phyloP scores from a whole-genome alignment of 2,797 vertebrate genomes.

The Muscicapa comitata region DNA sequence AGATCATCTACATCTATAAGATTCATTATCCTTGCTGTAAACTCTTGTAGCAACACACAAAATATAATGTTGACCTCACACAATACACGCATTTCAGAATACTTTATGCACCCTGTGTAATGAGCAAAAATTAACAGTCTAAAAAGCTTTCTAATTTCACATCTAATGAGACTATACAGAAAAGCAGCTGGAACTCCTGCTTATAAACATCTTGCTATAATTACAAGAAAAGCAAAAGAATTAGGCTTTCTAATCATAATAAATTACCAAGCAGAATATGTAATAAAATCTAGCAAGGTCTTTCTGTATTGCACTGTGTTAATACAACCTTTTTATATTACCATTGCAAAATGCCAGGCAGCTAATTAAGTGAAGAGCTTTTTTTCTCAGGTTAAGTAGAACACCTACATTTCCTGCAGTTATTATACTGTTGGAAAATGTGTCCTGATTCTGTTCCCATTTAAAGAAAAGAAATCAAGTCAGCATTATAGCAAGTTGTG shows the following conservation, averaged over 20 bases:
- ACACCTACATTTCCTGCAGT: conserved; percentile 10
- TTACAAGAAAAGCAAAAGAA: conserved; percentile 40
- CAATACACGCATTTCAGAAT: not conserved
- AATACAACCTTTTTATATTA: not conserved
- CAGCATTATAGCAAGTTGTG: not conserved
- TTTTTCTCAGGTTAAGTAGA: conserved; percentile 15
- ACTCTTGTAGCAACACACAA: not conserved
- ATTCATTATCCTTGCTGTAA: not conserved
- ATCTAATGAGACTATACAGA: not conserved
- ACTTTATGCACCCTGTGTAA: not conserved
- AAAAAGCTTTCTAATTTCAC: not conserved
- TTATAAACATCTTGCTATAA: conserved; percentile 21
- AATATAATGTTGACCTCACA: not conserved
- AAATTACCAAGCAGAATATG: not conserved
- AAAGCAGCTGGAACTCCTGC: conserved; percentile 4
- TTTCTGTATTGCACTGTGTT: not conserved
- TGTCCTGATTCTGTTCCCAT: not conserved
- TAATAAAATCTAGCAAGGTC: conserved; percentile 2
- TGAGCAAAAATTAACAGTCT: not conserved
- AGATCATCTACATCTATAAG: not conserved
- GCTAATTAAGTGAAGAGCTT: conserved; percentile 2
- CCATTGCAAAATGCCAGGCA: not conserved
- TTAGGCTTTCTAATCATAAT: not conserved
- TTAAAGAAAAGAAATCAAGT: not conserved
- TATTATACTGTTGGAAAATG: not conserved